Percentiles rank a stretch among this genome's conserved stretches.
Conservation (phyloP, 2,113 vertebrate species). For the Pachyramphus minor region DNA sequence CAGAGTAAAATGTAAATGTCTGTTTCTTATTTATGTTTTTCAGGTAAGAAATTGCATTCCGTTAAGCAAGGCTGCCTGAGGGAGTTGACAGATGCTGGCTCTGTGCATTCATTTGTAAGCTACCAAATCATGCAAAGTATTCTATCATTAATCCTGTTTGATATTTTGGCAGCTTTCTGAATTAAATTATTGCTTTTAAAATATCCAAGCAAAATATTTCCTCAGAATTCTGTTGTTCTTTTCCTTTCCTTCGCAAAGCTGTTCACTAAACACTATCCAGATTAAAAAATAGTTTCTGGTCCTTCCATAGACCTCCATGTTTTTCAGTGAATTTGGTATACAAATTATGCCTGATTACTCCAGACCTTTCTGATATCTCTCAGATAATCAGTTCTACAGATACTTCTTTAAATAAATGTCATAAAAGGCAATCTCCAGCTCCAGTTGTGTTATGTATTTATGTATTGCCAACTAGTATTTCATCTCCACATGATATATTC, state of each 20-base stretch:
- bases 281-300: neutral
- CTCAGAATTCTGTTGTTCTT: neutral
- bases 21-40: slow-evolving; percentile 76
- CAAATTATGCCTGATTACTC: neutral
- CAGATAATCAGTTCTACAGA: neutral
- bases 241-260: neutral
- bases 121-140: slow-evolving; percentile 70
- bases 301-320: neutral
- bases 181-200: neutral
- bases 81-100: slow-evolving; percentile 75
- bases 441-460: neutral
- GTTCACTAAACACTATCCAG: neutral
- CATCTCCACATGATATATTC: neutral
- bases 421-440: neutral
- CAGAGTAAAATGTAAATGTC: slow-evolving; percentile 67
- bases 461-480: neutral
- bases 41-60: slow-evolving; percentile 80
- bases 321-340: neutral
- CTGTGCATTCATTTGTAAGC: slow-evolving; percentile 73
- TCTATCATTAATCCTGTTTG: slow-evolving; percentile 27
- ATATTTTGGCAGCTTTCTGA: slow-evolving; percentile 16
- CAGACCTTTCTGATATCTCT: neutral
- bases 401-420: neutral
- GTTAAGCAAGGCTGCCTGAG: slow-evolving; percentile 72
- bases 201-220: neutral